Percentiles rank a stretch among this genome's conserved stretches.
phyloP scores from a whole-genome alignment of 2,113 vertebrate genomes.

The Hippolais icterina region DNA sequence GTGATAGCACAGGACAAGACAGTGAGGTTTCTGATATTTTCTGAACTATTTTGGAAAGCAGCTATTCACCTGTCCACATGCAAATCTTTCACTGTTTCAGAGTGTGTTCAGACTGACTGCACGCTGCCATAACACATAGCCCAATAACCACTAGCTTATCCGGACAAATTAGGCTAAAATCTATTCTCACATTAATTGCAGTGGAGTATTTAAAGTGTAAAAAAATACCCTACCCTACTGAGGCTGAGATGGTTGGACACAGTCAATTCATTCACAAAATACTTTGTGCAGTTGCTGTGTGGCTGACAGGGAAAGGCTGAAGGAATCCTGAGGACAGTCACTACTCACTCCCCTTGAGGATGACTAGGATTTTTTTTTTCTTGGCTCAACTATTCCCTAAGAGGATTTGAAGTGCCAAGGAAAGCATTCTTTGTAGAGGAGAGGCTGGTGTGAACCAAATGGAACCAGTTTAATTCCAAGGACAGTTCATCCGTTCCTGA shows the following conservation, averaged over 20 bases:
- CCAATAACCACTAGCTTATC: neutral
- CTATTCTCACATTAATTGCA: neutral
- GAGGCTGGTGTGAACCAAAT: neutral
- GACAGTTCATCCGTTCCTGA: neutral
- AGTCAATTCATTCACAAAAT: slow-evolving; percentile 21
- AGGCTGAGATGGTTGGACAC: neutral
- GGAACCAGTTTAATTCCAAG: neutral
- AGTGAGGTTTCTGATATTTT: neutral
- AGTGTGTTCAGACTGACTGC: neutral
- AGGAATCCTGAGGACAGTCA: neutral
- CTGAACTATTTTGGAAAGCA: neutral
- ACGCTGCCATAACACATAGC: neutral
- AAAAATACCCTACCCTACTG: neutral
- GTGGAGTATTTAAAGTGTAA: neutral
- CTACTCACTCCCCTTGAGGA: neutral
- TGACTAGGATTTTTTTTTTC: neutral
- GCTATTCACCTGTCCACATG: neutral
- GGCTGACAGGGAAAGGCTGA: neutral
- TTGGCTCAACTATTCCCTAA: neutral
- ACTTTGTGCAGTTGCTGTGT: neutral
- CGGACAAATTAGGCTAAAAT: neutral
- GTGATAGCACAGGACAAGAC: neutral
- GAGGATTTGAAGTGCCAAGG: neutral
- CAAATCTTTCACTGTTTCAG: neutral
- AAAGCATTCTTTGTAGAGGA: neutral